phyloP scores from a whole-genome alignment of 2,797 vertebrate genomes.

The Alca torda region DNA sequence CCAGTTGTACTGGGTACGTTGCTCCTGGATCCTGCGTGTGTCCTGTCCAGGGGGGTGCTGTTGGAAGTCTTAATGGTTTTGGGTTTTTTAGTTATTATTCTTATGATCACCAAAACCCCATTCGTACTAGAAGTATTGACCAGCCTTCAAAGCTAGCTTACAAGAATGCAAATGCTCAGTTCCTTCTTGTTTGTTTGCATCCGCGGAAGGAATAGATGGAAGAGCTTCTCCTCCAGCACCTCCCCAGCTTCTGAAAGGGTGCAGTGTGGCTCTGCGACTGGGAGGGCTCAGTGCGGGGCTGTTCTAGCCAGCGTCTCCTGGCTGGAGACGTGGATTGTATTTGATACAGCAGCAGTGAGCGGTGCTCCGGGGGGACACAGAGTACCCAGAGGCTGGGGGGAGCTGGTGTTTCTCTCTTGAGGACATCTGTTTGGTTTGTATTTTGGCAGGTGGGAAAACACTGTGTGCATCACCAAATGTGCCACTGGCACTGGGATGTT shows the following conservation, averaged over 20 bases:
- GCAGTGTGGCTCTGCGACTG: neutral
- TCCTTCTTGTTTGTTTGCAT: neutral
- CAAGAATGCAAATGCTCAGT: neutral
- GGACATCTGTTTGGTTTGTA: neutral
- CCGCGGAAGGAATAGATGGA: neutral
- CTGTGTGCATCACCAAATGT: fast-evolving
- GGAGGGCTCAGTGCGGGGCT: neutral
- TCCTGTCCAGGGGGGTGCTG: neutral
- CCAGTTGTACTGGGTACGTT: neutral
- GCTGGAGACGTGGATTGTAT: neutral
- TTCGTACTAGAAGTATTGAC: neutral
- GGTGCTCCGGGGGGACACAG: neutral
- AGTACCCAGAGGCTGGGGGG: neutral
- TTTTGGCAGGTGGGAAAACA: neutral
- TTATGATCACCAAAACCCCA: neutral
- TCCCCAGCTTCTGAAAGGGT: neutral
- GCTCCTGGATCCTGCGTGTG: neutral
- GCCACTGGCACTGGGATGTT: neutral
- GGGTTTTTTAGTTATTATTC: neutral
- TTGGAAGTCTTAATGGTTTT: neutral
- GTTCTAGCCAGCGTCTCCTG: neutral
- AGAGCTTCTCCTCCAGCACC: neutral
- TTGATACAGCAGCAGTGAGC: neutral
- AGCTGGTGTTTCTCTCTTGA: neutral
- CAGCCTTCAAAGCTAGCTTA: neutral